Conservation (phyloP, 2,888 invertebrate genomes). For the Acleris emargana region DNA sequence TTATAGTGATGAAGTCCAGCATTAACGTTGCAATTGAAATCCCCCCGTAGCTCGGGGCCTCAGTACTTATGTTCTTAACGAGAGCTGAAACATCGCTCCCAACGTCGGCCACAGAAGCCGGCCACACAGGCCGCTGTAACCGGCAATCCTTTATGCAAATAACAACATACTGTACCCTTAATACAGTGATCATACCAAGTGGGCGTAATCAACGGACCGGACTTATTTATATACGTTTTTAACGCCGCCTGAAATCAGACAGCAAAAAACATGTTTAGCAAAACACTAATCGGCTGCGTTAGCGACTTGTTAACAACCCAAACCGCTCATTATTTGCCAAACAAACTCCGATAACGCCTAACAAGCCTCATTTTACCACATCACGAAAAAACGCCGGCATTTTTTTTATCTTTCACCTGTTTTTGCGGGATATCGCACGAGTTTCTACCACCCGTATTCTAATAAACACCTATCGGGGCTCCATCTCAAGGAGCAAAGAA, state of each 20-base stretch:
- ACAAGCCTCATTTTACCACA: conserved; percentile 65
- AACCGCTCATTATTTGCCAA: conserved; percentile 71
- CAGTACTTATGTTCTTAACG: conserved; percentile 52
- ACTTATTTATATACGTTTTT: conserved; percentile 36
- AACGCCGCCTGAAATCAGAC: conserved; percentile 20
- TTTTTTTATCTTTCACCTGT: conserved; percentile 64
- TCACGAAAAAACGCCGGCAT: conserved; percentile 54
- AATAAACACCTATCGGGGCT: conserved; percentile 73
- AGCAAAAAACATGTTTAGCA: conserved; percentile 29
- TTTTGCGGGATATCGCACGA: conserved; percentile 66
- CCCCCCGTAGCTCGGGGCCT: conserved; percentile 47
- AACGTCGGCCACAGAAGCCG: conserved; percentile 59
- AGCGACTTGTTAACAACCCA: conserved; percentile 66
- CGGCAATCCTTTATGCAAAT: conserved; percentile 73
- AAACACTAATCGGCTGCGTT: conserved; percentile 45
- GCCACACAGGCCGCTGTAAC: conserved; percentile 65
- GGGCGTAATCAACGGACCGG: conserved; percentile 41
- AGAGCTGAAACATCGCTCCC: conserved; percentile 61
- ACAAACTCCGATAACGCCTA: conserved; percentile 69
- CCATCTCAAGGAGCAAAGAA: conserved; percentile 77
- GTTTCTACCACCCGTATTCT: conserved; percentile 75
- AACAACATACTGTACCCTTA: conserved; percentile 54
- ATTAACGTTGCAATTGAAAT: conserved; percentile 48
- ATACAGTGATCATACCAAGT: conserved; percentile 59
- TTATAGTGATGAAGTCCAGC: conserved; percentile 51